Base-by-base conservation (phyloP, 2,888 invertebrate genomes). In the Apoda limacodes region DNA sequence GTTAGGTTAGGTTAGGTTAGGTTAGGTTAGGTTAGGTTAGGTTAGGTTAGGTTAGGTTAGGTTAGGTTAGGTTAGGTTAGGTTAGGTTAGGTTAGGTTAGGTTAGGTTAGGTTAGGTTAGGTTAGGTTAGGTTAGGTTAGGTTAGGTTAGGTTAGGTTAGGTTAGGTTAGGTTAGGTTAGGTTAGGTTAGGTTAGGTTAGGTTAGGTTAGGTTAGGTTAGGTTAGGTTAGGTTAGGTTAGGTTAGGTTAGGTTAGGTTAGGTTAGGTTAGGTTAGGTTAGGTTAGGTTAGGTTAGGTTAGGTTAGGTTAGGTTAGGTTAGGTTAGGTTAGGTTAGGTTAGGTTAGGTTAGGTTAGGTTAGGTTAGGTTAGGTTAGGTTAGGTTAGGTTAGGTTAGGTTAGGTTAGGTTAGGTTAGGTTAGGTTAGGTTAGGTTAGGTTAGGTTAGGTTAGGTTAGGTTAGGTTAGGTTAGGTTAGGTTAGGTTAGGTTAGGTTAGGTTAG, bases 1-100 rank as follows among this genome's bases (percentile, higher is more conserved):
- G 22, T 22, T 22, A 22, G 22, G 22, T 22, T 22, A 22, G 22
- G 22, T 22, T 22, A 22, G 22, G 22, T 22, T 22, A 22, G 22
- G 22, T 22, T 22, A 22, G 22, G 22, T 22, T 22, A 22, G 22
- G 22, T 22, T 22, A 22, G 22, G 22, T 22, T 22, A 22, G 22
- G 22, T 22, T 22, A 22, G 22, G 22, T 22, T 22, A 22, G 22
- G 22, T 22, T 22, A 22, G 22, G 22, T 22, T 22, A 22, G 22
- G 22, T 22, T 22, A 22, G 22, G 22, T 22, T 22, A 22, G 22
- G 22, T 22, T 22, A 22, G 22, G 22, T 22, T 22, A 22, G 22
- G 22, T 22, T 22, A 22, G 22, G 22, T 22, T 22, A 22, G 22
- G 22, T 22, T 22, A 22, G 22, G 22, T 22, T 22, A 22, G 22